Evolutionary conservation across 2,113 vertebrate species (phyloP), one percentile per base, ranked within the genome.

Genomic region (Phaethornis superciliosus): DNA sequence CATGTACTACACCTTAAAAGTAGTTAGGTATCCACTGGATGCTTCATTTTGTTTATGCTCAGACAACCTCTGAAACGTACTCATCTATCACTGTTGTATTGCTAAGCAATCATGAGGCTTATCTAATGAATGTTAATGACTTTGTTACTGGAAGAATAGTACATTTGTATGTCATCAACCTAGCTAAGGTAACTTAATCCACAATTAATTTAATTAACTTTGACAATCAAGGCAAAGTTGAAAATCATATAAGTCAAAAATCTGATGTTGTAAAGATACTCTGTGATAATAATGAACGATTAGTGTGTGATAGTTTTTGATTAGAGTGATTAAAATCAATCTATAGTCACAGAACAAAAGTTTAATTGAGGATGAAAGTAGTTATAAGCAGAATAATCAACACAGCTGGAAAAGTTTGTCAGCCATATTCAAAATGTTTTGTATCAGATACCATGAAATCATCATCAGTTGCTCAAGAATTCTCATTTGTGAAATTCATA

Each of bases 121-220:
- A 85, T 85, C 82, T 94, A 94, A 94, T 69, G 67, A 93, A 93
- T 89, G 68, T 7, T 94, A 94, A 94, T 76, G 28, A 75, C 46
- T 89, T 93, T 75, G 54, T 82, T 72, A 75, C 46, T 49, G 71
- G 89, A 96, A 94, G 69, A 93, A 52, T 9, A 77, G 70, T 77
- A 89, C 94, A 85, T 56, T 59, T 79, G 21, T 82, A 58, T 94
- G 70, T 72, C 56, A 65, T 87, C 21, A 92, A 26, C 21, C 94
- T 85, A 94, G 42, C 15, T 63, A 62, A 88, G 21, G 74, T 94
- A 93, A 87, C 59, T 91, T 96, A 96, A 95, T 93, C 80, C 54
- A 63, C 79, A 91, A 94, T 81, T 95, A 94, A 96, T 97, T 94
- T 83, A 90, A 94, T 97, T 95, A 96, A 85, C 44, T 78, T 80